A percentile compares a stretch with the other conserved stretches of the same genome.
These are phyloP conservation scores for Saccostrea cuccullata DNA, from an alignment of 1,140 invertebrate species.

Conservation along the genomic window DNA sequence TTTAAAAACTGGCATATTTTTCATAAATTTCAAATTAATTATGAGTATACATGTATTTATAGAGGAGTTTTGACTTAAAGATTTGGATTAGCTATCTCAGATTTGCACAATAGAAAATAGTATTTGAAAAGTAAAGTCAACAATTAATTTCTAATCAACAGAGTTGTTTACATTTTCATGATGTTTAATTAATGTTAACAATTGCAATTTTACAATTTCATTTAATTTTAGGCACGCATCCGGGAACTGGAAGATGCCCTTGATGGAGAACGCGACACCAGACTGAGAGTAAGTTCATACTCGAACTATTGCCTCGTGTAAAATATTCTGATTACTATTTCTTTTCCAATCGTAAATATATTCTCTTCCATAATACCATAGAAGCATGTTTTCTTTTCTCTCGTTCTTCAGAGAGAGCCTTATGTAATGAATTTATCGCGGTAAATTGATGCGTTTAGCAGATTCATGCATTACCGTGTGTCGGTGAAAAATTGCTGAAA, in stretches of 20 bases:
- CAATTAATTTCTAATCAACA: no score
- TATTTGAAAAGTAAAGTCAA: neutral
- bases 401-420: neutral
- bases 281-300: slow-evolving; percentile 74
- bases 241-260: slow-evolving; percentile 78
- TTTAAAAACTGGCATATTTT: no score
- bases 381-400: neutral
- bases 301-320: neutral
- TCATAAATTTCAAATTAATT: no score
- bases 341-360: no score
- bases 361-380: neutral
- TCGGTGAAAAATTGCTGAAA: slow-evolving; percentile 24
- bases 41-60: no score
- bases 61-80: no score
- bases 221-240: slow-evolving; percentile 70
- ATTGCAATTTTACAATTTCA: neutral
- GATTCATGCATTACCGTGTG: neutral
- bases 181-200: neutral
- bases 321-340: no score
- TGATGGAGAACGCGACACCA: slow-evolving; percentile 76
- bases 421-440: neutral
- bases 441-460: neutral
- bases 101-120: neutral
- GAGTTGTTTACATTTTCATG: neutral
- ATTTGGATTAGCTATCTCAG: neutral